Conservation (phyloP, 2,888 invertebrate species). For the Papilio protenor region DNA sequence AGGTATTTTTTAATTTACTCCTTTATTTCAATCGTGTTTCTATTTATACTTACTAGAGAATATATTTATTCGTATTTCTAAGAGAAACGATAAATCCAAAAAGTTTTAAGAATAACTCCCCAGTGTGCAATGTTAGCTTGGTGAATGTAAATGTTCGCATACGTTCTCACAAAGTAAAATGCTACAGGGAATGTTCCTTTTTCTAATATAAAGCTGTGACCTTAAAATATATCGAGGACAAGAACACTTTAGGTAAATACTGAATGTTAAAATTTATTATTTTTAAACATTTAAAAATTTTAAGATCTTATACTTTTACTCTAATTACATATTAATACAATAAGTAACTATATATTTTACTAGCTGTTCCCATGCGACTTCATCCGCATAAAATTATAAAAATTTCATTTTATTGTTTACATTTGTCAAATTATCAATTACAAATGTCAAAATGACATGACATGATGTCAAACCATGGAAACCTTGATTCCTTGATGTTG, state of each 20-base stretch:
- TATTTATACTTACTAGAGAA: background rate
- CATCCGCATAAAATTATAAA: no score
- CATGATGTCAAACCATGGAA: no score
- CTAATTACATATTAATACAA: background rate
- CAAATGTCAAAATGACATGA: no score
- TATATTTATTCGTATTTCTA: conserved; percentile 6
- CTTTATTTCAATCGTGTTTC: background rate
- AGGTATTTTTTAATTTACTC: background rate
- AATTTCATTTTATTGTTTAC: no score
- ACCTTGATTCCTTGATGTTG: no score
- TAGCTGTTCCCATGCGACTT: no score
- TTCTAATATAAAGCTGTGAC: conserved; percentile 17
- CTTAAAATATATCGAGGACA: conserved; percentile 18
- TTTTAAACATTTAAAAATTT: no score
- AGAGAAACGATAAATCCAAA: conserved; percentile 19
- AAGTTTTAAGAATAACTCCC: conserved; percentile 23
- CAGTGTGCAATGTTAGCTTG: conserved; percentile 20
- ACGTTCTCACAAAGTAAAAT: conserved; percentile 21
- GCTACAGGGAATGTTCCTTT: conserved; percentile 17
- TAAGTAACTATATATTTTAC: no score
- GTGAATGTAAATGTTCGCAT: conserved; percentile 28
- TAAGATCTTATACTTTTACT: background rate
- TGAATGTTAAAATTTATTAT: background rate
- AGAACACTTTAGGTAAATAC: background rate
- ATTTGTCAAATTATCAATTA: no score